Percentiles rank a stretch among this genome's conserved stretches.
Evolutionary conservation across 2,888 invertebrate species (phyloP).

Genomic region (Perizoma flavofasciatum): DNA sequence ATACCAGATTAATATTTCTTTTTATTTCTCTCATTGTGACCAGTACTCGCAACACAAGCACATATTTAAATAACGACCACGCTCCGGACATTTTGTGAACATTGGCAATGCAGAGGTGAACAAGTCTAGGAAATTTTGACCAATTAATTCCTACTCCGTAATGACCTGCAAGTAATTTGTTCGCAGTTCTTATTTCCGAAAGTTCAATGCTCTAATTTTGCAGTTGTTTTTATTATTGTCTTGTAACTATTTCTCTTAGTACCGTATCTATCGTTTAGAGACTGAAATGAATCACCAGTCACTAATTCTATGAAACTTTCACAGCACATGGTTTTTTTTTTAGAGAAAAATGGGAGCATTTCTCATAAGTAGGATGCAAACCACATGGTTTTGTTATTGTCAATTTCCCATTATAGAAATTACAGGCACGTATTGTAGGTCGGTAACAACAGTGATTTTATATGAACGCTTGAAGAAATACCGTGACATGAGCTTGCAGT

Average conservation of each 20-base stretch:
- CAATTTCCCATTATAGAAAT: conserved; percentile 48
- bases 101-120: conserved; percentile 24
- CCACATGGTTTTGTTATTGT: conserved; percentile 51
- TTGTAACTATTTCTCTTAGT: conserved; percentile 53
- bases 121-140: conserved; percentile 40
- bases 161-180: conserved; percentile 43
- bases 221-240: conserved; percentile 50
- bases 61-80: conserved; percentile 14
- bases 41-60: too few species aligned
- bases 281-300: conserved; percentile 58
- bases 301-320: conserved; percentile 52
- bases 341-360: conserved; percentile 61
- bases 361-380: conserved; percentile 44
- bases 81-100: conserved; percentile 15
- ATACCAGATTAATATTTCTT: background rate
- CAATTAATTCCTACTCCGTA: conserved; percentile 36
- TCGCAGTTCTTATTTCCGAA: conserved; percentile 44
- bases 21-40: background rate
- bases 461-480: background rate
- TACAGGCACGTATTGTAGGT: conserved; percentile 45
- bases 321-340: conserved; percentile 65
- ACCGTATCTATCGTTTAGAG: conserved; percentile 51
- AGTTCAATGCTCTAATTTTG: conserved; percentile 46
- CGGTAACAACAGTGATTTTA: conserved; percentile 3
- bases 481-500: background rate